Evolutionary conservation across 2,797 vertebrate species (phyloP).

Genomic region (Chaenodraco wilsoni): DNA sequence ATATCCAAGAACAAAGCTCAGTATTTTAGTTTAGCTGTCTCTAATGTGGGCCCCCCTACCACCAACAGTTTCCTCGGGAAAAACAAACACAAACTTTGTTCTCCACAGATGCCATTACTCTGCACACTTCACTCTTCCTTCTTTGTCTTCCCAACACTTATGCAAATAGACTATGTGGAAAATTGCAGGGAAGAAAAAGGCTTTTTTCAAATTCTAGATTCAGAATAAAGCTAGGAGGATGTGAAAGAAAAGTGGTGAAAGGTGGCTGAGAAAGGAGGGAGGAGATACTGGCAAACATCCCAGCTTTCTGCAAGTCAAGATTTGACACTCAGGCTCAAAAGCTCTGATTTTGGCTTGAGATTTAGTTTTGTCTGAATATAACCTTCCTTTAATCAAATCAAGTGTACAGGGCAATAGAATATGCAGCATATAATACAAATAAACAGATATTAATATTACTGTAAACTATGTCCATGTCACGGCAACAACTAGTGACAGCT

Average conservation of each 20-base stretch:
- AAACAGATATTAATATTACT: neutral
- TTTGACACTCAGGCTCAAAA: slow-evolving; percentile 50
- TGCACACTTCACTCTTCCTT: slow-evolving; percentile 25
- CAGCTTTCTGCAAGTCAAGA: slow-evolving; percentile 59
- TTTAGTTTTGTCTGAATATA: slow-evolving; percentile 11
- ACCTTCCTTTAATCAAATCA: slow-evolving; percentile 30
- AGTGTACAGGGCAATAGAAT: neutral
- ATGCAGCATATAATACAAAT: neutral
- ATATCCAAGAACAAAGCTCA: slow-evolving; percentile 63
- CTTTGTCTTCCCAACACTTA: slow-evolving; percentile 16
- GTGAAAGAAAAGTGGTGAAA: slow-evolving; percentile 56
- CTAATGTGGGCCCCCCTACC: slow-evolving; percentile 10
- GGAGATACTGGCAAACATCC: slow-evolving; percentile 61
- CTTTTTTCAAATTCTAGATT: slow-evolving; percentile 10
- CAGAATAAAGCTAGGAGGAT: slow-evolving; percentile 26
- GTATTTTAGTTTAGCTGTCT: slow-evolving; percentile 46
- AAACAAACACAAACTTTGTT: slow-evolving; percentile 35
- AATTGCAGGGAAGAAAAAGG: slow-evolving; percentile 22
- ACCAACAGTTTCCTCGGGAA: slow-evolving; percentile 25
- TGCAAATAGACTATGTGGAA: slow-evolving; percentile 20
- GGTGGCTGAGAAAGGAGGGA: slow-evolving; percentile 51
- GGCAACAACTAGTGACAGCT: slow-evolving; percentile 18
- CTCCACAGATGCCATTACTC: slow-evolving; percentile 14
- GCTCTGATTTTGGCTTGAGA: slow-evolving; percentile 8
- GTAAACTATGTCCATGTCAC: neutral